These are phyloP conservation scores for Mormyrops attenuatus DNA, from an alignment of 2,797 vertebrate species.

Conservation along the genomic window DNA sequence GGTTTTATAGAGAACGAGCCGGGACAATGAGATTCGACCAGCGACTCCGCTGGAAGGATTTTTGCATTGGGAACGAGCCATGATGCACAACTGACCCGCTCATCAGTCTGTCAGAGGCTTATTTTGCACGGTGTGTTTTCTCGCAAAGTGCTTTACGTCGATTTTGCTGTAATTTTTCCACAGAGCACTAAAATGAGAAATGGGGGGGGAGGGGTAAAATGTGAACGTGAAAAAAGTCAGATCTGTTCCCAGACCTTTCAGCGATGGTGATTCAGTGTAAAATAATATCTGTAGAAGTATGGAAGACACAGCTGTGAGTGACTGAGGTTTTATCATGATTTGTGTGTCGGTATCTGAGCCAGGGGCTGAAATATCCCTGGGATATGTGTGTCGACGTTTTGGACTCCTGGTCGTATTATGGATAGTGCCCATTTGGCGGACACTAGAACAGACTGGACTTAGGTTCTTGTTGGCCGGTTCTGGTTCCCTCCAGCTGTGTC, in stretches of 20 bases:
- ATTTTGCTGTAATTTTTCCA: not conserved
- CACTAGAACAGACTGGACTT: not conserved
- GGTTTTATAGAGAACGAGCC: not conserved
- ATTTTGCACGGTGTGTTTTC: not conserved
- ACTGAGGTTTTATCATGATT: not conserved
- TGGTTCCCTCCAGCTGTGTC: not conserved
- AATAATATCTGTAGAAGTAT: not conserved
- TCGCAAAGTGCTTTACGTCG: not conserved
- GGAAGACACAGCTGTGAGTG: not conserved
- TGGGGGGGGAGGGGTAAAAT: not conserved
- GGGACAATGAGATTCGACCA: not conserved
- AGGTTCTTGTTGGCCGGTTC: not conserved
- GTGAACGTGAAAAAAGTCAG: not conserved
- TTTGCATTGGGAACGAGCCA: not conserved
- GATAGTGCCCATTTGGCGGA: not conserved
- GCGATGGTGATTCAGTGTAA: not conserved
- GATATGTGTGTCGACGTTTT: not conserved
- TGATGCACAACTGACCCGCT: not conserved
- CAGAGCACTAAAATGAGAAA: not conserved
- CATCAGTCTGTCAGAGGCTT: not conserved
- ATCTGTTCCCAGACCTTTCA: not conserved
- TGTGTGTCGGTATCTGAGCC: not conserved
- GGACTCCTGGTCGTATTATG: not conserved
- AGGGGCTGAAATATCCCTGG: not conserved
- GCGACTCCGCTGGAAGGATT: not conserved